Evolutionary conservation across 2,888 invertebrate genomes (phyloP).

Genomic region (Belgica antarctica): DNA sequence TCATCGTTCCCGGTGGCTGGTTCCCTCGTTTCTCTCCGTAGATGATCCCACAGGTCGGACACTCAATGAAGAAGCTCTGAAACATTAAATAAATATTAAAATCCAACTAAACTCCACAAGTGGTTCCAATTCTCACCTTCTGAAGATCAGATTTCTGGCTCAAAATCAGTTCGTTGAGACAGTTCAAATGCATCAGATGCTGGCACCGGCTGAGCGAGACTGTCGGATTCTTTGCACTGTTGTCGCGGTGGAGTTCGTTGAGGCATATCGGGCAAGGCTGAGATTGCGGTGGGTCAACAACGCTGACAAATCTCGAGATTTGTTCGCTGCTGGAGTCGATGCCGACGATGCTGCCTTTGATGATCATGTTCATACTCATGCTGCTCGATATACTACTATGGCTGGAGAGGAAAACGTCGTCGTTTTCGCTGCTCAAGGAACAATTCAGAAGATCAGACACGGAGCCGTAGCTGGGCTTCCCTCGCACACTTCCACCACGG

Average conservation of each 20-base stretch:
- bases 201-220: constrained; percentile 70
- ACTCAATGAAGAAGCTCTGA: constrained; percentile 74
- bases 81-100: constrained; percentile 26
- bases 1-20: constrained; percentile 81
- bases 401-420: constrained; percentile 62
- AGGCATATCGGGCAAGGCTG: constrained; percentile 72
- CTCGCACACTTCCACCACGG: constrained; percentile 56
- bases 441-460: constrained; percentile 69
- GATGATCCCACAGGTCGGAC: constrained; percentile 80
- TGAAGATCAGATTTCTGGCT: constrained; percentile 59
- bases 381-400: constrained; percentile 48
- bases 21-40: constrained; percentile 78
- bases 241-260: constrained; percentile 57
- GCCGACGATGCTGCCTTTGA: constrained; percentile 44
- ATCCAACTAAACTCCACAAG: constrained; percentile 12
- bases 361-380: constrained; percentile 46
- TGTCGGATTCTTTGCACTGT: constrained; percentile 57
- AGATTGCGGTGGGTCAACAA: constrained; percentile 63
- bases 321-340: constrained; percentile 57
- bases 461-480: constrained; percentile 56
- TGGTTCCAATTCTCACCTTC: constrained; percentile 49
- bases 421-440: constrained; percentile 71
- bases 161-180: constrained; percentile 72
- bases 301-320: constrained; percentile 68
- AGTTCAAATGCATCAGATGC: constrained; percentile 78